Conservation (phyloP, 2,797 vertebrate species). For the Schizopygopsis malacanthus region DNA sequence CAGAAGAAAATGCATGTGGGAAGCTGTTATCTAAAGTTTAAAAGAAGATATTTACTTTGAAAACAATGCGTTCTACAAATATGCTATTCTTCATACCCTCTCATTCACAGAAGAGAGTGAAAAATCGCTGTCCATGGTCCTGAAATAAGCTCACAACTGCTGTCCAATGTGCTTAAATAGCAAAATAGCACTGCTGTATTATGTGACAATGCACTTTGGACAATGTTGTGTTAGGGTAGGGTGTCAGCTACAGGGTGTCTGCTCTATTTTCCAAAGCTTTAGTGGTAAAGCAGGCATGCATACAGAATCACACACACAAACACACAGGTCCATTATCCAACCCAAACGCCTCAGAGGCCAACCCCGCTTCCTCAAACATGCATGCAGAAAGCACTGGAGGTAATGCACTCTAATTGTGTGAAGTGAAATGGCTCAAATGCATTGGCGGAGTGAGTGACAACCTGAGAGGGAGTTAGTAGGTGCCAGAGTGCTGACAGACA, state of each 20-base stretch:
- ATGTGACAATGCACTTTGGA: constrained; percentile 23
- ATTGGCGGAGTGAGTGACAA: constrained; percentile 13
- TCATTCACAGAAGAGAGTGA: not conserved
- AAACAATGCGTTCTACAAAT: not conserved
- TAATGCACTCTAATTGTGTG: constrained; percentile 62
- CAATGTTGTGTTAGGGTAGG: constrained; percentile 14
- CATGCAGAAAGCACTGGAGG: constrained; percentile 53
- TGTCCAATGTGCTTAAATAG: constrained; percentile 26
- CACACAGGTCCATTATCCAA: constrained; percentile 30
- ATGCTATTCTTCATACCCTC: not conserved
- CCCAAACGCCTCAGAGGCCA: constrained; percentile 21
- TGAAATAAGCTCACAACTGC: not conserved
- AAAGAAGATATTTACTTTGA: not conserved
- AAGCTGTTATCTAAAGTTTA: not conserved
- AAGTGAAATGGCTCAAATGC: constrained; percentile 54
- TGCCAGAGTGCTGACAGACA: constrained; percentile 10
- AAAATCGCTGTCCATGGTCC: not conserved
- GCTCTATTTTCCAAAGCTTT: not conserved
- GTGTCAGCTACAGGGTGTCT: not conserved
- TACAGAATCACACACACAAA: constrained; percentile 17
- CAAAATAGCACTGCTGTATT: not conserved
- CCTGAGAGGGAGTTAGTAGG: not conserved
- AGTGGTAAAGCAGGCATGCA: not conserved
- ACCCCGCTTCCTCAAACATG: constrained; percentile 43
- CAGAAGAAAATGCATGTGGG: not conserved